Base-by-base conservation (phyloP, 2,113 vertebrate genomes). In the Microcebus lehilahytsara region DNA sequence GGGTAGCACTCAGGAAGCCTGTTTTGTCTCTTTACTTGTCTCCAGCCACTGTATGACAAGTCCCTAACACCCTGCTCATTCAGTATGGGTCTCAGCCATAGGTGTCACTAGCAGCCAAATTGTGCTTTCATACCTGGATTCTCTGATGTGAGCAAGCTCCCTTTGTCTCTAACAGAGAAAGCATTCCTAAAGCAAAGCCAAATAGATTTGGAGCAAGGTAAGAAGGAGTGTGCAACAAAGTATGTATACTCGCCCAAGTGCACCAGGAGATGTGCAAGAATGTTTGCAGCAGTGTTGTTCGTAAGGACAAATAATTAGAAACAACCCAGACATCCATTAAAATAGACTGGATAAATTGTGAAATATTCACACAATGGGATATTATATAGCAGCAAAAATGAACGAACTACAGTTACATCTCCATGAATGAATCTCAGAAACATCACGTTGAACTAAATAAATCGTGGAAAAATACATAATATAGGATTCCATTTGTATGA, bases 401-500 rank as follows among this genome's bases (percentile, higher is more conserved):
- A 74, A 64, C 40, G 51, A 87, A 75, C 74, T 79, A 4, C 9
- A 86, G 74, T 89, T 96, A 56, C 49, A 79, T 27, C 37, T 87
- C 9, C 64, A 23, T 74, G 37, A 92, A 37, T 80, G 56, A 81
- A 74, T 60, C 75, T 96, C 64, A 97, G 95, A 93, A 94, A 92
- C 30, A 86, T 51, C 69, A 58, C 2, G 16, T 19, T 89, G 75
- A 84, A 23, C 77, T 80, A 67, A 93, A 42, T 79, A 86, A 83
- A 62, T 85, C 75, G 95, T 6, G 87, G 51, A 60, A 86, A 30
- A 77, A 62, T 88, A 42, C 16, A 60, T 64, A 53, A 67, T 78
- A 4, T 85, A 58, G 62, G 42, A 72, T 64, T 86, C 60, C 37
- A 58, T 79, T 94, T 85, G 34, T 72, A 90, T 71, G 71, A 90